A percentile compares a stretch with the other conserved stretches of the same genome.
These are phyloP conservation scores for Ditula angustiorana DNA, from an alignment of 2,888 invertebrate species.

Conservation along the genomic window DNA sequence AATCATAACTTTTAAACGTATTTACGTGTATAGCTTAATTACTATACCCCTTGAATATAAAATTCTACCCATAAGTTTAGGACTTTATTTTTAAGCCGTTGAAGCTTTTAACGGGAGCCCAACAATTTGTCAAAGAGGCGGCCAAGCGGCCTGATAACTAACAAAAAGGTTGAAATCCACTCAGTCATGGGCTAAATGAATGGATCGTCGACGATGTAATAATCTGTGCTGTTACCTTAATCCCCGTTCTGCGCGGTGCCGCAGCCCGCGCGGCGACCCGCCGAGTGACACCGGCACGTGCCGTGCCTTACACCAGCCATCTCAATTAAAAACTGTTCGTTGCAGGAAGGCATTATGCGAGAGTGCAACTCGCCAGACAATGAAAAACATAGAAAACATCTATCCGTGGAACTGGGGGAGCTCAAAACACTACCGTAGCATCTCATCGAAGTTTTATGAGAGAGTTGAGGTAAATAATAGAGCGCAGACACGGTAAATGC, in stretches of 20 bases:
- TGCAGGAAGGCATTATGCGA: not conserved
- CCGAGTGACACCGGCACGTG: slow-evolving; percentile 25
- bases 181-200: slow-evolving; percentile 55
- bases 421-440: not conserved
- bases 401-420: not conserved
- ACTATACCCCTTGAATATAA: not conserved
- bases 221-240: slow-evolving; percentile 55
- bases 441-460: not conserved
- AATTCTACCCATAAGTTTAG: not conserved
- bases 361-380: not conserved
- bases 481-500: not conserved
- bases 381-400: not conserved
- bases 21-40: not conserved
- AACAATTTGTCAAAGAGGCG: slow-evolving; percentile 22
- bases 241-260: slow-evolving; percentile 34
- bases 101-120: not conserved
- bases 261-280: slow-evolving; percentile 6
- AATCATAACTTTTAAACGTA: not conserved
- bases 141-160: slow-evolving; percentile 51
- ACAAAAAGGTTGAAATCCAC: slow-evolving; percentile 57
- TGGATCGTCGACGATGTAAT: slow-evolving; percentile 49
- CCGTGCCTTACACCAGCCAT: not conserved
- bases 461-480: not conserved
- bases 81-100: not conserved
- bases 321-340: slow-evolving; percentile 18